Base-by-base conservation (phyloP, 1,140 invertebrate species). In the Cydia amplana region DNA sequence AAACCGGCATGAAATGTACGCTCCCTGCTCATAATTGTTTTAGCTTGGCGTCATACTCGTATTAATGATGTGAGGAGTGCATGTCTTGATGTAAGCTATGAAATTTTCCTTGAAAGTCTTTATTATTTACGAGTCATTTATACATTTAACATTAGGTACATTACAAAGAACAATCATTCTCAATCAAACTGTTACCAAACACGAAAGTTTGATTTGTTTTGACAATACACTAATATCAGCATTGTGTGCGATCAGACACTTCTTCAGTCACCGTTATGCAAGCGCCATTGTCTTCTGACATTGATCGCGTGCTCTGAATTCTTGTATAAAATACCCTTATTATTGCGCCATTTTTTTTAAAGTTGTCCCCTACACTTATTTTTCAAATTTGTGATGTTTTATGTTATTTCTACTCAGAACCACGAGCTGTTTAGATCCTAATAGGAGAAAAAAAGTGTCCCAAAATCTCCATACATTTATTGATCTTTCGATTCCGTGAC, bases 141-240 rank as follows among this genome's bases (percentile, higher is more conserved):
- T 23, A 60, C 1, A 18, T 18, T n/a, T 51, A n/a, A n/a, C n/a
- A 60, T 60, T 23, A n/a, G n/a, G n/a, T n/a, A 60, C 55, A 60
- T 60, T 23, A 60, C 55, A 60, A 60, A 23, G 55, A 60, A 60
- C 55, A 60, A 60, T 55, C 51, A 64, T 36, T 36, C n/a, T 28
- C 64, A n/a, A 65, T 65, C 6, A 32, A 65, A 70, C n/a, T 18
- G 32, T 70, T 70, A 70, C 65, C 28, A 36, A 70, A 70, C 65
- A 40, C 32, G 65, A 40, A 70, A 70, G 65, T 70, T 70, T 70
- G 65, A 70, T 70, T 18, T 70, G 32, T 70, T 70, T 70, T 70
- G 65, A 70, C 65, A 70, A 70, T 70, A 18, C 28, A 18, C 28
- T 70, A 70, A 32, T 32, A 18, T 5, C 65, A n/a, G 28, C 36